Base-by-base conservation (phyloP, 1,140 invertebrate genomes). In the Hypothenemus hampei region DNA sequence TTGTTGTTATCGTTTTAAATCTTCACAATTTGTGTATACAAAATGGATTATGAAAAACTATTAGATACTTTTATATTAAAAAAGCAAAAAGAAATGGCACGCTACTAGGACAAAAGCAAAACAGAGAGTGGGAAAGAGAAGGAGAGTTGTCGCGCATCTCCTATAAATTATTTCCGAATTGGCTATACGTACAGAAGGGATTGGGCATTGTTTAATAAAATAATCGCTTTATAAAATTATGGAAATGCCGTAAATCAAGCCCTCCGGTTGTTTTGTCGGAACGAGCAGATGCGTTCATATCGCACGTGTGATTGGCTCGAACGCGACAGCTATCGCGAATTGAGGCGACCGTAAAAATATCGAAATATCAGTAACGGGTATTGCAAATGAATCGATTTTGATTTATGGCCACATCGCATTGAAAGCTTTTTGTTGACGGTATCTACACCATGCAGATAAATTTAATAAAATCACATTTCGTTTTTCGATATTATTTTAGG, bases 171-270 rank as follows among this genome's bases (percentile, higher is more conserved):
- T 29, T 53, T 55, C 43, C 52, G 52, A 33, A 46, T 55, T 48
- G 52, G 50, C 43, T 46, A 21, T n/a, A n/a, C n/a, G n/a, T n/a
- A n/a, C n/a, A n/a, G n/a, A n/a, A n/a, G n/a, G 43, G 43, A 37
- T 39, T 35, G 37, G 24, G 58, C 59, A 65, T 64, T 66, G 63
- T 66, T 66, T 64, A 66, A 63, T 63, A 65, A 64, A 66, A 66
- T 66, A 66, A 66, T 64, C 65, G 62, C 59, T 64, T 64, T 65
- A 62, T 64, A 66, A 67, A 68, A 65, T 67, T 65, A 67, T 65
- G 49, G 61, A 62, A 64, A 57, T 50, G 37, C 60, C 39, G 65
- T 69, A 69, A 67, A 69, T 69, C 67, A 65, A n/a, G n/a, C n/a
- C n/a, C n/a, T n/a, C 19, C 43, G 50, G 56, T 67, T 53, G 40